Base-by-base conservation (phyloP, 1,140 invertebrate genomes). In the Brachionus rotundiformis region DNA sequence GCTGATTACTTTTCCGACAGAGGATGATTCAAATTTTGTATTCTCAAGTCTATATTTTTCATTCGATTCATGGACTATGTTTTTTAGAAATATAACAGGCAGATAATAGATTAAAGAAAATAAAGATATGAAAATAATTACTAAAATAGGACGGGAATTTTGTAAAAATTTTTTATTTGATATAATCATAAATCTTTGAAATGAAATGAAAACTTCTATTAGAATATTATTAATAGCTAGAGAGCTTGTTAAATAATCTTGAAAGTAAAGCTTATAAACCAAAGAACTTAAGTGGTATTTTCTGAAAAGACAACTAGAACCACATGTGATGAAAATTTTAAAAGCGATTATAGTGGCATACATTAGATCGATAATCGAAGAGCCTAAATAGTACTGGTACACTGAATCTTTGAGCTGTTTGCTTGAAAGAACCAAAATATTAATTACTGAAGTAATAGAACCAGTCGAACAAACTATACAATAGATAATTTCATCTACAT, bases 131-230 rank as follows among this genome's bases (percentile, higher is more conserved):
- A 19, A 33, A 36, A 39, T 36, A 19, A 71, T 23, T 39, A 71
- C 33, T 16, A 41, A 73, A 16, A 36, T 71, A 16, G 65, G 33
- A 5, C 33, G 11, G 19, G 33, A 36, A 23, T 71, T 71, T 39
- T 71, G 65, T 7, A 71, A 10, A 71, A 71, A 71, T 7, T 33
- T 71, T 71, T 41, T 73, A 8, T 31, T 73, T 8, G 41, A 23
- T 39, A 44, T 44, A 6, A 73, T 44, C 36, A 73, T 25, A 19
- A 73, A 27, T 16, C 68, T 73, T 73, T 73, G 68, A 10, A 44
- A 44, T 41, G 68, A 73, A 44, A 73, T 25, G 25, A 73, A 73
- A 7, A 73, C 19, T 73, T 73, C 68, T 23, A 73, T 73, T 11
- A 73, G 10, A n/a, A 73, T 73, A 25, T 44, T 44, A 23, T 19